Conservation (phyloP, 2,888 invertebrate genomes). For the Drosophila borealis region DNA sequence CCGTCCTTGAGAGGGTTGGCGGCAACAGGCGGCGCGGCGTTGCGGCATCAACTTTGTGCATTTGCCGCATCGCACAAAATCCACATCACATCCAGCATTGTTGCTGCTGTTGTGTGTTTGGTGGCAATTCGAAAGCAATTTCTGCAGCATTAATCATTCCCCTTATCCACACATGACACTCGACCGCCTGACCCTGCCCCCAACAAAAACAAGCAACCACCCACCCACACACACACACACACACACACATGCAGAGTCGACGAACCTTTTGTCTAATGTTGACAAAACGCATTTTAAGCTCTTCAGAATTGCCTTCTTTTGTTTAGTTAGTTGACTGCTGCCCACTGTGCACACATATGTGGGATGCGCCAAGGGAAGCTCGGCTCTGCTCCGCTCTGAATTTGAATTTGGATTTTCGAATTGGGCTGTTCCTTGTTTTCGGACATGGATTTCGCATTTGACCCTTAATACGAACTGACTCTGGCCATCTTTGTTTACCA, state of each 20-base stretch:
- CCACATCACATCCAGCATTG: constrained; percentile 26
- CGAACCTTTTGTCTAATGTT: constrained; percentile 69
- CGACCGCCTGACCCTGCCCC: constrained; percentile 7
- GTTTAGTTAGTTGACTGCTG: constrained; percentile 62
- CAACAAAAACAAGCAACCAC: not conserved
- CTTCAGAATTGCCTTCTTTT: constrained; percentile 72
- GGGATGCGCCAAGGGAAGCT: not conserved
- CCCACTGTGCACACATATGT: constrained; percentile 26
- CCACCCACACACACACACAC: constrained; percentile 1
- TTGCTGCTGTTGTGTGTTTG: constrained; percentile 40
- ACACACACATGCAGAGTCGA: constrained; percentile 2
- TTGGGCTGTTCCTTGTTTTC: constrained; percentile 16
- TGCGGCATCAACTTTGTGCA: constrained; percentile 58
- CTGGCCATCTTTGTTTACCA: constrained; percentile 45
- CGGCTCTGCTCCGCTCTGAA: constrained; percentile 30
- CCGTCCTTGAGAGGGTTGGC: constrained; percentile 64
- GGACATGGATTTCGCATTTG: constrained; percentile 2
- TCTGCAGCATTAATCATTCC: constrained; percentile 77
- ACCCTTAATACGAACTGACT: constrained; percentile 43
- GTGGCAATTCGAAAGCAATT: constrained; percentile 79
- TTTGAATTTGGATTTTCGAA: constrained; percentile 51
- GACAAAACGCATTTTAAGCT: constrained; percentile 83
- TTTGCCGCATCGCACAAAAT: constrained; percentile 48
- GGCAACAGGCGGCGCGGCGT: constrained; percentile 60
- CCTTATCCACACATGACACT: constrained; percentile 46